phyloP scores from a whole-genome alignment of 92 coral and sea anemone genomes.

The Hydrozoanthus gracilis region DNA sequence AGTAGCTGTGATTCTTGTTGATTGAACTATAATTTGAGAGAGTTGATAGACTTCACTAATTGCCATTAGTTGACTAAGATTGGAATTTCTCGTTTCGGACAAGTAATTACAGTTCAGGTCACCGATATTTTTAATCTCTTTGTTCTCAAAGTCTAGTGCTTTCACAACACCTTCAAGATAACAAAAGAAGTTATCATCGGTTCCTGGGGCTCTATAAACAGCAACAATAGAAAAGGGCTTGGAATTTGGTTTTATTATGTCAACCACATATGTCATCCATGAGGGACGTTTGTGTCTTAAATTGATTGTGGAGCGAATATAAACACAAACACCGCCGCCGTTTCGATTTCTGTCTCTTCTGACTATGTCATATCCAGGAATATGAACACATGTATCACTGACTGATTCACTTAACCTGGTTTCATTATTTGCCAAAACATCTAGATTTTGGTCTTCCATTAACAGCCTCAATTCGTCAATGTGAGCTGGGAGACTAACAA shows the following conservation, averaged over 20 bases:
- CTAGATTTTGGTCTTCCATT: constrained; percentile 35
- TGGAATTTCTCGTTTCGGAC: too few relatives aligned
- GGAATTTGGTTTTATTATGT: not conserved
- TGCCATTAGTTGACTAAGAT: too few relatives aligned
- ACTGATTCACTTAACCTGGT: constrained; percentile 32
- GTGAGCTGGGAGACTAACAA: constrained; percentile 28
- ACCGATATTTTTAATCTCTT: too few relatives aligned
- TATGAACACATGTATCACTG: constrained; percentile 17
- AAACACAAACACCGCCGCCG: too few relatives aligned
- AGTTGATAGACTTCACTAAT: too few relatives aligned
- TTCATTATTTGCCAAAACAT: constrained; percentile 37
- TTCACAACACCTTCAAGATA: too few relatives aligned
- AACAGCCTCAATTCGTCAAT: constrained; percentile 26
- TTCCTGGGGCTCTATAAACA: not conserved
- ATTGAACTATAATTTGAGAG: too few relatives aligned
- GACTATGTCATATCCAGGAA: constrained; percentile 25
- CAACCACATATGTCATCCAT: not conserved
- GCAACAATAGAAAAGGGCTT: not conserved
- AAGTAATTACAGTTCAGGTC: too few relatives aligned
- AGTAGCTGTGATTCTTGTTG: too few relatives aligned
- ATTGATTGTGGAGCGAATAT: not conserved
- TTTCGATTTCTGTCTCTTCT: constrained; percentile 39
- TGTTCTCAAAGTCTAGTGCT: too few relatives aligned
- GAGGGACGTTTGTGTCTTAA: not conserved
- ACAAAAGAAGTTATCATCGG: not conserved